These are phyloP conservation scores for Pegoplata infirma DNA, from an alignment of 2,888 invertebrate species.

Conservation along the genomic window DNA sequence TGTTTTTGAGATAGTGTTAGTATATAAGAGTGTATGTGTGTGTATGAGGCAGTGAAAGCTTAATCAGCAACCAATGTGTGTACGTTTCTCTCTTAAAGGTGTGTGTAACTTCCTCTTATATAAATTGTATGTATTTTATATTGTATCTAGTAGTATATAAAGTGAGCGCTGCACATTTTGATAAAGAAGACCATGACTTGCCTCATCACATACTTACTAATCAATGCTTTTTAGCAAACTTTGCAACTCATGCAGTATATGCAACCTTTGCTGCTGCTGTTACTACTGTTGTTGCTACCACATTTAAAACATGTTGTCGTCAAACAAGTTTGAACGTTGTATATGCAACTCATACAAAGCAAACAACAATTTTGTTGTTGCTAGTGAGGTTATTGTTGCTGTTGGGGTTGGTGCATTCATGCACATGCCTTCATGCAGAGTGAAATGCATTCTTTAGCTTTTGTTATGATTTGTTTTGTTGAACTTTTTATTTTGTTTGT, in stretches of 20 bases:
- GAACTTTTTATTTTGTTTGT: not conserved
- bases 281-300: not conserved
- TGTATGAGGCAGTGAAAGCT: slow-evolving; percentile 27
- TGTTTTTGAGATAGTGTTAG: slow-evolving; percentile 5
- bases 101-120: slow-evolving; percentile 42
- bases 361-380: not conserved
- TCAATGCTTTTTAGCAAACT: not conserved
- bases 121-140: not conserved
- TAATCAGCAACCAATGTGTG: slow-evolving; percentile 27
- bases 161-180: not conserved
- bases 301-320: slow-evolving; percentile 29
- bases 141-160: not conserved
- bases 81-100: slow-evolving; percentile 38
- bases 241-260: not conserved
- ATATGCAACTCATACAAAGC: not conserved
- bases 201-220: slow-evolving; percentile 10
- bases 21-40: not conserved
- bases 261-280: not conserved
- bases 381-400: slow-evolving; percentile 18
- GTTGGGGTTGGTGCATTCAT: slow-evolving; percentile 5
- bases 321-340: slow-evolving; percentile 7
- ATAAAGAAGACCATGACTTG: not conserved
- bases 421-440: not conserved
- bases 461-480: not conserved
- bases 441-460: slow-evolving; percentile 30